phyloP scores from a whole-genome alignment of 2,888 invertebrate species.

The Apodemia mormo region DNA sequence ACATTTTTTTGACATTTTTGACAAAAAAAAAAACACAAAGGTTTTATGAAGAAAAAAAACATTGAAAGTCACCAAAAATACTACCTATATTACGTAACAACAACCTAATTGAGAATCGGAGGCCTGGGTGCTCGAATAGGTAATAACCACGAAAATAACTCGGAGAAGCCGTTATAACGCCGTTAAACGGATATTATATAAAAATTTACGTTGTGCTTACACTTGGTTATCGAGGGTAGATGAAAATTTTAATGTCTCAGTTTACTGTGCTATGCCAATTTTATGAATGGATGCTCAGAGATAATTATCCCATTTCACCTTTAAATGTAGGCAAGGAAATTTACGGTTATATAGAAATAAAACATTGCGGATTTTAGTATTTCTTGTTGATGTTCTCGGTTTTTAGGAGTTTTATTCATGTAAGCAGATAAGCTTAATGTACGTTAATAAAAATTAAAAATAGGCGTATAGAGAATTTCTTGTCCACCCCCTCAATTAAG shows the following conservation, averaged over 20 bases:
- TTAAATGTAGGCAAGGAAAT: not conserved
- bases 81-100: constrained; percentile 7
- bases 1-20: too few relatives aligned
- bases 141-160: constrained; percentile 31
- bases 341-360: not conserved
- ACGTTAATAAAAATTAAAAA: too few relatives aligned
- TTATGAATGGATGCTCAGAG: not conserved
- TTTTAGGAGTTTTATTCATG: too few relatives aligned
- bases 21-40: too few relatives aligned
- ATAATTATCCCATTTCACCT: constrained; percentile 1
- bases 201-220: constrained; percentile 33
- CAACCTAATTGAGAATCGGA: constrained; percentile 20
- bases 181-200: constrained; percentile 32
- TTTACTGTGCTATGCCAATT: constrained; percentile 9
- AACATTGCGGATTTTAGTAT: not conserved
- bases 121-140: constrained; percentile 12
- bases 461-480: too few relatives aligned
- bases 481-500: too few relatives aligned
- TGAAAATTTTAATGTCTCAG: constrained; percentile 20
- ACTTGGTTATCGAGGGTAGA: constrained; percentile 9
- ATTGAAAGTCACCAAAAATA: not conserved
- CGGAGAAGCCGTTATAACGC: constrained; percentile 26
- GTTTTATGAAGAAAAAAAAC: not conserved
- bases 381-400: not conserved
- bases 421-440: too few relatives aligned